Base-by-base conservation (phyloP, 2,113 vertebrate species). In the Megalops atlanticus region DNA sequence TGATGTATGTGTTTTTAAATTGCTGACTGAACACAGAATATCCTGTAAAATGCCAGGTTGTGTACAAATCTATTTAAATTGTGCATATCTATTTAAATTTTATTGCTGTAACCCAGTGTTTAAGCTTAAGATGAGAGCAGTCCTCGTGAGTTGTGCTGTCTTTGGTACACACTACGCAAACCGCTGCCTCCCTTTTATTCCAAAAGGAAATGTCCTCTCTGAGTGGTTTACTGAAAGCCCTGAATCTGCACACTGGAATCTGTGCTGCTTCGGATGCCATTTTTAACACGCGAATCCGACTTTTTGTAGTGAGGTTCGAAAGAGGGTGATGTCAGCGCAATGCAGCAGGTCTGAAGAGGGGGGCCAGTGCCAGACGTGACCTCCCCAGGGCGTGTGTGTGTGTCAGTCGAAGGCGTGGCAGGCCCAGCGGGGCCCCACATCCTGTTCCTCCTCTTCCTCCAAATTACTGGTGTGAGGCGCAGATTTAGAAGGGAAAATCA, bases 391-490 rank as follows among this genome's bases (percentile, higher is more conserved):
- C n/a, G n/a, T n/a, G n/a, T n/a, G n/a, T n/a, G n/a, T n/a, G n/a
- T n/a, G n/a, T n/a, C n/a, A n/a, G n/a, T n/a, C n/a, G n/a, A n/a
- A n/a, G n/a, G n/a, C 40, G 49, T n/a, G 14, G 70, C 72, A 35
- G 81, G 76, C 15, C 49, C 49, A 0, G 33, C 39, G 24, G 31
- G 33, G 47, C 15, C 18, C 78, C 77, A 81, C 79, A 74, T 81
- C 85, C 85, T 64, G 70, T 83, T 72, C 35, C 49, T 77, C 58
- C 35, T 39, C 83, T 84, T 41, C 81, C 18, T 86, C 82, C 36
- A 86, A 90, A 89, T 92, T 82, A 89, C 27, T 49, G 81, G 80
- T 83, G 80, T 83, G 77, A 86, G 85, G 81, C 84, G 81, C 87
- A 82, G 39, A 89, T 88, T 87, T 86, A 78, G 82, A 87, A 52